A percentile compares a stretch with the other conserved stretches of the same genome.
phyloP scores from a whole-genome alignment of 92 coral and sea anemone species.

The Palythoa caribaeorum region DNA sequence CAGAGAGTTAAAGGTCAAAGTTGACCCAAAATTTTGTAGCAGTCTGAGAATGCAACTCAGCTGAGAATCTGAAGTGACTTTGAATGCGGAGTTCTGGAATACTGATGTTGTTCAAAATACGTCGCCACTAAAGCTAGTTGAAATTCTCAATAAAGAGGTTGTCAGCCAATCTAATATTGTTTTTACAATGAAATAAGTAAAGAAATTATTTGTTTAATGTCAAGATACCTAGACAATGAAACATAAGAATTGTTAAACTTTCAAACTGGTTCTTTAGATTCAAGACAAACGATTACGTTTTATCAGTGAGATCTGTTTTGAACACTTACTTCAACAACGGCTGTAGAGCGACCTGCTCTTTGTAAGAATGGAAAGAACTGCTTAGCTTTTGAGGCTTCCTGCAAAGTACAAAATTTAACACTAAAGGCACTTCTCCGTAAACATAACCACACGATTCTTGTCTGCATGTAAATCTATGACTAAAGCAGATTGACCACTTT shows the following conservation, averaged over 20 bases:
- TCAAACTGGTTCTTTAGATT: not conserved
- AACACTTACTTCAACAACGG: slow-evolving; percentile 88
- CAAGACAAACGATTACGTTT: not conserved
- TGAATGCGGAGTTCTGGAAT: too few relatives aligned
- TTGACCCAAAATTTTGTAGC: too few relatives aligned
- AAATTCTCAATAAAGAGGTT: too few relatives aligned
- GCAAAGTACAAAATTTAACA: slow-evolving; percentile 9
- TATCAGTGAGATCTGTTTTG: not conserved
- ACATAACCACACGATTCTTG: too few relatives aligned
- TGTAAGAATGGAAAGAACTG: slow-evolving; percentile 97
- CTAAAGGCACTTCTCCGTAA: not conserved
- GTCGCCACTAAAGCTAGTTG: not conserved
- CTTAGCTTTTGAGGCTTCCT: slow-evolving; percentile 89
- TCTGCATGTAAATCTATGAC: too few relatives aligned
- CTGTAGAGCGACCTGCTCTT: slow-evolving; percentile 94
- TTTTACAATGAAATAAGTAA: not conserved
- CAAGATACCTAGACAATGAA: not conserved
- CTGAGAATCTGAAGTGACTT: too few relatives aligned
- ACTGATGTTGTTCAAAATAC: too few relatives aligned
- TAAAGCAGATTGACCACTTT: too few relatives aligned
- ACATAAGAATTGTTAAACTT: not conserved
- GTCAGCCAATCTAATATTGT: not conserved
- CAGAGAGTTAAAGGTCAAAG: too few relatives aligned
- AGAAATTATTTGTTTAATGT: not conserved
- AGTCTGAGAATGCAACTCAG: too few relatives aligned